Evolutionary conservation across 2,113 vertebrate genomes (phyloP), one percentile per base, ranked within the genome.

Genomic region (Dissostichus mawsoni): DNA sequence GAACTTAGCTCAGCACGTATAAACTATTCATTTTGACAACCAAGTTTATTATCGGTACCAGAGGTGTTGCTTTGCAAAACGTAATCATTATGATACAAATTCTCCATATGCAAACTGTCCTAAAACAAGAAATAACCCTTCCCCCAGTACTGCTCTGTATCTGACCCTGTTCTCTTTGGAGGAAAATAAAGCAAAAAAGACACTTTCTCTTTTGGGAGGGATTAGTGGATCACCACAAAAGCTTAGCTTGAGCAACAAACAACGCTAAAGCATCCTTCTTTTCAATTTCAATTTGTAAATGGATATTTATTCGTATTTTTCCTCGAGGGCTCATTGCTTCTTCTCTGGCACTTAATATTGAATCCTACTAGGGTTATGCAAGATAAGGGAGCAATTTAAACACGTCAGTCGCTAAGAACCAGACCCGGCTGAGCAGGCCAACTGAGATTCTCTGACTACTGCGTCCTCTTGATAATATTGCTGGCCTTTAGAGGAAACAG

Each of bases 161-260:
- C 2, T 56, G n/a, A 69, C 13, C 23, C 41, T 58, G 73, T 29
- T 36, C 8, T 70, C 47, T 58, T 18, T n/a, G 47, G 11, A 33
- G 25, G 13, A 17, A 64, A 36, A 36, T 57, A 7, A 69, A 48
- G 14, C 47, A 68, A 78, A 53, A 12, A 23, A 29, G 7, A 59
- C 11, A 29, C 33, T 69, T 8, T 50, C 8, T 59, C 61, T 16
- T 78, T 55, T 33, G 11, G 12, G n/a, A n/a, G 50, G 36, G 25
- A 81, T 74, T 53, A 69, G n/a, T 69, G 51, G 12, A 53, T 18
- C 11, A 72, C 65, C 36, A 51, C 67, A 72, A 50, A 65, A 55
- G 61, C 18, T 16, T 52, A 18, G 5, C 11, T 18, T 1, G 44
- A 20, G 41, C 13, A 76, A 67, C 20, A 63, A 59, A 76, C 47